phyloP scores from a whole-genome alignment of 2,888 invertebrate genomes.

The Drosophila vallismaia region DNA sequence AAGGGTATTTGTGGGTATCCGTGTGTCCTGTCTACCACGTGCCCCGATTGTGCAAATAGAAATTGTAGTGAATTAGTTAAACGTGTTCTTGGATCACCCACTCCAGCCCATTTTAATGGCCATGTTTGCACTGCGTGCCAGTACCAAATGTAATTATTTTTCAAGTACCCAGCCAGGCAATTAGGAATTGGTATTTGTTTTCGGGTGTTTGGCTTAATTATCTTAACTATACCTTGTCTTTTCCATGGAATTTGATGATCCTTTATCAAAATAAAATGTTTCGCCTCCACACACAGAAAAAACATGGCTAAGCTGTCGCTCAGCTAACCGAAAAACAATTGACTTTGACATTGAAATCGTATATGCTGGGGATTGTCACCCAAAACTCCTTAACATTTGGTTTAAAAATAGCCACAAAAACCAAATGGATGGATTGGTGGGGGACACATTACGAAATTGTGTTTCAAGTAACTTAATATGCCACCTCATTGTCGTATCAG shows the following conservation, averaged over 20 bases:
- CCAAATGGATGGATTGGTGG: slow-evolving; percentile 58
- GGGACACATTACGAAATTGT: slow-evolving; percentile 73
- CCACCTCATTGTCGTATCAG: slow-evolving; percentile 7
- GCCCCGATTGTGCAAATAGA: slow-evolving; percentile 61
- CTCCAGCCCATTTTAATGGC: background rate
- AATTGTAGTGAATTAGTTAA: slow-evolving; percentile 59
- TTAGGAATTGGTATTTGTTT: slow-evolving; percentile 9
- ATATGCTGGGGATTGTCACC: slow-evolving; percentile 27
- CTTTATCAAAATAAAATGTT: slow-evolving; percentile 1
- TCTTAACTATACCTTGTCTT: background rate
- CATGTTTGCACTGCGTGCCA: background rate
- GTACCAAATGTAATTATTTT: slow-evolving; percentile 56
- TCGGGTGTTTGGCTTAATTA: slow-evolving; percentile 10
- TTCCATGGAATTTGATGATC: background rate
- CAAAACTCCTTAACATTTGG: slow-evolving; percentile 30
- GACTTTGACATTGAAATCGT: slow-evolving; percentile 76
- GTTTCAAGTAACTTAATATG: slow-evolving; percentile 73
- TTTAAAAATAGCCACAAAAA: slow-evolving; percentile 67
- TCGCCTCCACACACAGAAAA: slow-evolving; percentile 5
- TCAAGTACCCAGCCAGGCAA: background rate
- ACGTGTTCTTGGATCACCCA: slow-evolving; percentile 18
- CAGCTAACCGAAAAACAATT: slow-evolving; percentile 21
- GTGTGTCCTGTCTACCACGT: slow-evolving; percentile 56
- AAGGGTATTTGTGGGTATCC: background rate
- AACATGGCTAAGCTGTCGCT: slow-evolving; percentile 57